Base-by-base conservation (phyloP, 64 coral and sea anemone genomes). In the Montipora efflorescens region DNA sequence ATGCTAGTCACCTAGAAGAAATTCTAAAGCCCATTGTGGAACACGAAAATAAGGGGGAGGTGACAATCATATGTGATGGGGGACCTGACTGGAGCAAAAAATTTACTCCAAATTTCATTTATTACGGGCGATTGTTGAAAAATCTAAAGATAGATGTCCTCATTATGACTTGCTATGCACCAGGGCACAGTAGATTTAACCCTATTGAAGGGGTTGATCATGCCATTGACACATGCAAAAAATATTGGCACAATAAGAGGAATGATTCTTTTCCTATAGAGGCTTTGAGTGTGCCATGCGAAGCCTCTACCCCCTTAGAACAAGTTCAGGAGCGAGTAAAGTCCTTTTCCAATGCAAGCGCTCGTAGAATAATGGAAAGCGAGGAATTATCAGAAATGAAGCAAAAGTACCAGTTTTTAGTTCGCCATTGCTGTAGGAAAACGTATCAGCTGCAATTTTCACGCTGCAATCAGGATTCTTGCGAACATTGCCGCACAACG, bases 241-340 rank as follows among this genome's bases (percentile, higher is more conserved):
- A 71, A 71, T 71, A 71, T 71, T 71, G 67, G 67, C 67, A 71
- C 67, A 71, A 71, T 71, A 74, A 74, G 71, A 74, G 71, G 71
- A 21, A 74, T 74, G 71, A 74, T 74, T 74, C 71, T 21, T 74
- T 74, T 74, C 71, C 71, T 21, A 74, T 74, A 23, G 1, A 74
- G 71, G 71, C 22, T 74, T n/a, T 74, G 23, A 74, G 71, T 74
- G 71, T 74, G 22, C 71, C 71, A 20, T 74, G 71, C 0, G 71
- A 74, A 20, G 71, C 18, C n/a, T 20, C 19, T 74, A 3, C 71
- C 23, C 71, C 71, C 22, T 8, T 20, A 8, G 71, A 74, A 21
- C 0, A n/a, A 19, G 71, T 8, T 74, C 71, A 21, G 18, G 71
- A 74, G 19, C 19, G 19, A 21, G 7, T 74, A 23, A 74, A 74